Evolutionary conservation across 92 coral and sea anemone genomes (phyloP).

Genomic region (Paragorgia papillata): DNA sequence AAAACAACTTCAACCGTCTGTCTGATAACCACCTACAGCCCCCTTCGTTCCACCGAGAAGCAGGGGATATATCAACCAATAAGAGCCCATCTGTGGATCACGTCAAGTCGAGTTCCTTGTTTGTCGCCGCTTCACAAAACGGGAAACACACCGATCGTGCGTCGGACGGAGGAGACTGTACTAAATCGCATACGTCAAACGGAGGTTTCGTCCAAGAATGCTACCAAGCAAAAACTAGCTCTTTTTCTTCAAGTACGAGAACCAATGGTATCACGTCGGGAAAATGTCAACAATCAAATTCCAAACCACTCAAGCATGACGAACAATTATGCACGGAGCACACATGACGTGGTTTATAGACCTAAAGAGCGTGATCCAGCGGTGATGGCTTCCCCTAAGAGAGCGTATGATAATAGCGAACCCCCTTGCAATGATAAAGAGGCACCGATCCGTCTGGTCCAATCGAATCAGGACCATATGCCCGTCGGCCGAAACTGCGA

Average conservation of each 20-base stretch:
- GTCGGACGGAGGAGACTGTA: not conserved
- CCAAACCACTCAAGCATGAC: not conserved
- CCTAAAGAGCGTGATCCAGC: not conserved
- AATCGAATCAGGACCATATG: not conserved
- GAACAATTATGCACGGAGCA: too few relatives aligned
- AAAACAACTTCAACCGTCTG: too few relatives aligned
- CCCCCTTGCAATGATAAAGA: not conserved
- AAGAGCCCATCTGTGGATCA: not conserved
- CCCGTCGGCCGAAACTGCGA: constrained; percentile 6
- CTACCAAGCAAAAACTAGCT: not conserved
- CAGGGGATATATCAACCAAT: not conserved
- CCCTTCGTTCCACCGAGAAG: too few relatives aligned
- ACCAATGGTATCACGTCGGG: not conserved
- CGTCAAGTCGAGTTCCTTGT: too few relatives aligned
- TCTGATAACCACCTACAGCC: too few relatives aligned
- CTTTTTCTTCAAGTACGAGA: not conserved
- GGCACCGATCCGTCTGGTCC: not conserved
- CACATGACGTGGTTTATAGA: too few relatives aligned
- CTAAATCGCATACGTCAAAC: not conserved
- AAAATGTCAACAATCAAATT: not conserved
- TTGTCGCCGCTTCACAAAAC: too few relatives aligned
- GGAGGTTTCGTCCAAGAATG: not conserved
- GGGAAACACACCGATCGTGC: not conserved
- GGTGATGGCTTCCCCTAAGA: not conserved
- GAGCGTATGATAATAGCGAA: not conserved